phyloP scores from a whole-genome alignment of 1,140 invertebrate species.

The Stegodyphus mimosarum region DNA sequence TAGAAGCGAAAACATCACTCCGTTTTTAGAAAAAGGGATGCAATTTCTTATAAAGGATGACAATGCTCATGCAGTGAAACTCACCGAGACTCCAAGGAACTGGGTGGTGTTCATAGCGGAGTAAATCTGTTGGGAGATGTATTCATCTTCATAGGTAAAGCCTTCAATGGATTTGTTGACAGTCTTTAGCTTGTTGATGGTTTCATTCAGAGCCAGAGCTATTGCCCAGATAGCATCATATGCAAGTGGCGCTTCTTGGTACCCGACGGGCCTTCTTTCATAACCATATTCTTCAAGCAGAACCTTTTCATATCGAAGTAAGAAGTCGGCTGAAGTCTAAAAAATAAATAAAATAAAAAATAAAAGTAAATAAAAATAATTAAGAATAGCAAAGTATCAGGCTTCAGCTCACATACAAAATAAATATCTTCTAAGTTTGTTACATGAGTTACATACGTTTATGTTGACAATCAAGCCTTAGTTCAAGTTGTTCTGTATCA shows the following conservation, averaged over 20 bases:
- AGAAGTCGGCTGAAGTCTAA: constrained; percentile 76
- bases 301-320: constrained; percentile 78
- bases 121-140: constrained; percentile 95
- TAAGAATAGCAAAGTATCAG: no score
- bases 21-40: no score
- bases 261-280: constrained; percentile 81
- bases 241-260: constrained; percentile 95
- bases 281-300: constrained; percentile 68
- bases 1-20: no score
- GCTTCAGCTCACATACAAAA: no score
- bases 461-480: no score
- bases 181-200: constrained; percentile 85
- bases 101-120: constrained; percentile 96
- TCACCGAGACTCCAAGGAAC: constrained; percentile 97
- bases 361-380: no score
- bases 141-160: constrained; percentile 96
- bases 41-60: no score
- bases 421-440: no score
- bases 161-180: constrained; percentile 87
- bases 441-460: no score
- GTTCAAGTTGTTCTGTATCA: no score
- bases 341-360: constrained; percentile 62
- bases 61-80: constrained; percentile 65
- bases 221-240: constrained; percentile 99
- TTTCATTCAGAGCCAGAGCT: constrained; percentile 96